Conservation (phyloP, 2,888 invertebrate species). For the Trichogramma dendrolimi region DNA sequence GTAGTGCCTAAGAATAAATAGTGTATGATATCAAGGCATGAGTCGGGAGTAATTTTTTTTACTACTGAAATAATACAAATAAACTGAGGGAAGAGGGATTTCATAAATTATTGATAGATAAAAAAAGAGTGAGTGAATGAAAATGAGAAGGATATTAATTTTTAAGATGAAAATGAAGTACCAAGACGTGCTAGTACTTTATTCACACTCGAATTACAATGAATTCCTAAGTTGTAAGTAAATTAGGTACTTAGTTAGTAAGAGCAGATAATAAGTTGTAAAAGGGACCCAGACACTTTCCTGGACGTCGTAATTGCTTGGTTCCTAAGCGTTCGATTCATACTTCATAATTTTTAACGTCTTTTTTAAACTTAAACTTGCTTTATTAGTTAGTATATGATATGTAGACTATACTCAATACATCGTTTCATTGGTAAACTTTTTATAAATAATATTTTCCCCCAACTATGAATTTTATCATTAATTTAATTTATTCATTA, state of each 20-base stretch:
- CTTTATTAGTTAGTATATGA: too few species aligned
- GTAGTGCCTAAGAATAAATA: conserved; percentile 24
- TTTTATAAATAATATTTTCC: too few species aligned
- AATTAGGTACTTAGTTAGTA: conserved; percentile 40
- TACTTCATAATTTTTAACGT: neutral
- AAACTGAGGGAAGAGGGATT: conserved; percentile 2
- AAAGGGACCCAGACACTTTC: conserved; percentile 9
- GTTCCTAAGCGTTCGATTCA: conserved; percentile 7
- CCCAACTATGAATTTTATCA: too few species aligned
- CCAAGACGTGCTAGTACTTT: conserved; percentile 43
- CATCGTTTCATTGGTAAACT: too few species aligned
- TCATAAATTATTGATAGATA: conserved; percentile 5
- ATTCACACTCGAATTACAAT: conserved; percentile 41
- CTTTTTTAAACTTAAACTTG: neutral
- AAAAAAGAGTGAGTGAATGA: conserved; percentile 22
- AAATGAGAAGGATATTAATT: conserved; percentile 17
- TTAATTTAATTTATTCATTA: conserved; percentile 15
- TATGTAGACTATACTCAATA: too few species aligned
- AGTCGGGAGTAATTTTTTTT: conserved; percentile 26
- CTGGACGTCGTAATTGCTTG: conserved; percentile 17
- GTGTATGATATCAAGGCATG: conserved; percentile 25
- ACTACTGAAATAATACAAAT: conserved; percentile 2
- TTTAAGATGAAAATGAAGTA: conserved; percentile 28
- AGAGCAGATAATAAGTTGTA: conserved; percentile 31
- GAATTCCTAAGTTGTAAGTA: conserved; percentile 44